A percentile compares a stretch with the other conserved stretches of the same genome.
Evolutionary conservation across 2,797 vertebrate species (phyloP).

Genomic region (Clamator glandarius): DNA sequence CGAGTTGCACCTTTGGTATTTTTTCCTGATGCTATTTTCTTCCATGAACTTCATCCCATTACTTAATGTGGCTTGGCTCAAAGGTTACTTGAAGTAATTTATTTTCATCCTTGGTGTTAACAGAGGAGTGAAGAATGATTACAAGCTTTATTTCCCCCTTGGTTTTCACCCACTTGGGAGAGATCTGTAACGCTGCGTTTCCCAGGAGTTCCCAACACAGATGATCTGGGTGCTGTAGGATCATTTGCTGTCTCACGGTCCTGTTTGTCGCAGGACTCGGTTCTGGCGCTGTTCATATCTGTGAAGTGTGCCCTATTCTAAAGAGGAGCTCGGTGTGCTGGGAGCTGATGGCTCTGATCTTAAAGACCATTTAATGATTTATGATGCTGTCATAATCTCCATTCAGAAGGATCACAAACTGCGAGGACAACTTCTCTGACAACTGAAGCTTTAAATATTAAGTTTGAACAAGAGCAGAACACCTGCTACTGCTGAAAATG

Average conservation of each 20-base stretch:
- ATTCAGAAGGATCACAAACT: not conserved
- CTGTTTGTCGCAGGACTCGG: not conserved
- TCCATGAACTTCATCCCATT: not conserved
- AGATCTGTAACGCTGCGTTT: not conserved
- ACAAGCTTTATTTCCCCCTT: not conserved
- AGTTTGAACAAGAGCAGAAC: not conserved
- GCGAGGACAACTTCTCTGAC: not conserved
- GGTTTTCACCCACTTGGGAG: not conserved
- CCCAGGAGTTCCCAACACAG: not conserved
- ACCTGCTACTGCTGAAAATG: not conserved
- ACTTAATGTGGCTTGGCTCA: not conserved
- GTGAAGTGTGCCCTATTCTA: not conserved
- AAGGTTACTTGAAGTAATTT: conserved; percentile 8
- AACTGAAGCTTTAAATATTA: not conserved
- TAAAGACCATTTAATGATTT: not conserved
- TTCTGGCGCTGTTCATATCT: not conserved
- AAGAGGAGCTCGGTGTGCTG: not conserved
- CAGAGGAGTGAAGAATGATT: conserved; percentile 12
- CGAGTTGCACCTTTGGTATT: not conserved
- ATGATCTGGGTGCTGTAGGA: not conserved
- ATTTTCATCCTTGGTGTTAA: not conserved
- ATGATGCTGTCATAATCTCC: not conserved
- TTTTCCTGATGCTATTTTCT: not conserved
- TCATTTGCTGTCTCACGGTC: not conserved
- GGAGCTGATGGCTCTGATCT: not conserved